Evolutionary conservation across 2,113 vertebrate genomes (phyloP).

Genomic region (Ramphastos sulfuratus): DNA sequence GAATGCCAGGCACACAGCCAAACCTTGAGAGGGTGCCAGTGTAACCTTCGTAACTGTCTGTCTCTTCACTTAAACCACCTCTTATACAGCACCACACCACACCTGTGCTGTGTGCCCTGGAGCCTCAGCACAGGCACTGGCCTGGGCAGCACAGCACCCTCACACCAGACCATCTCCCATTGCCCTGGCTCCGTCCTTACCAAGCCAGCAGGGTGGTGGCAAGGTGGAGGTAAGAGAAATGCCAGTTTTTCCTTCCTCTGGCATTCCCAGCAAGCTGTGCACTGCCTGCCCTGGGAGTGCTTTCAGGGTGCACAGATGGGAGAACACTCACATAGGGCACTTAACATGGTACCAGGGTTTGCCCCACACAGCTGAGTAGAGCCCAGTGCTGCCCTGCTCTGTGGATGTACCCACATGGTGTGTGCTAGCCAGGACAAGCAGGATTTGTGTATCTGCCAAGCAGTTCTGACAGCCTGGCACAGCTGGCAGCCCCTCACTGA

Average conservation of each 20-base stretch:
- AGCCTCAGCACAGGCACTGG: neutral
- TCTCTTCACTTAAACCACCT: neutral
- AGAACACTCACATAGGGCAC: neutral
- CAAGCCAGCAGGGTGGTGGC: accelerated
- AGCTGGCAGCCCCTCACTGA: too few species aligned
- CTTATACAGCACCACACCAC: neutral
- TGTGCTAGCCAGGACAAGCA: neutral
- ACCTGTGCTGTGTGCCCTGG: neutral
- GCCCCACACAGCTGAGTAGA: neutral
- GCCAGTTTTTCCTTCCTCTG: neutral
- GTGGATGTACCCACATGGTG: accelerated
- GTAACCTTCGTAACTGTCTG: neutral
- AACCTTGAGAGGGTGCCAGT: neutral
- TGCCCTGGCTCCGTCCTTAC: too few species aligned
- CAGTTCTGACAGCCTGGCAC: neutral
- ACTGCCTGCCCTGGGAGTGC: neutral
- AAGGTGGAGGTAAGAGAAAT: neutral
- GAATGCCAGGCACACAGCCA: neutral
- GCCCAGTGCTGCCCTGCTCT: neutral
- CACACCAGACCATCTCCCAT: too few species aligned
- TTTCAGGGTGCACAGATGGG: neutral
- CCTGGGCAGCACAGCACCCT: too few species aligned
- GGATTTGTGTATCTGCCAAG: neutral
- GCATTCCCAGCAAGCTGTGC: neutral
- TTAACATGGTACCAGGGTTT: neutral